These are phyloP conservation scores for Mnemiopsis leidyi DNA, from an alignment of 37 sponge, comb jelly and placozoan species.

Conservation along the genomic window DNA sequence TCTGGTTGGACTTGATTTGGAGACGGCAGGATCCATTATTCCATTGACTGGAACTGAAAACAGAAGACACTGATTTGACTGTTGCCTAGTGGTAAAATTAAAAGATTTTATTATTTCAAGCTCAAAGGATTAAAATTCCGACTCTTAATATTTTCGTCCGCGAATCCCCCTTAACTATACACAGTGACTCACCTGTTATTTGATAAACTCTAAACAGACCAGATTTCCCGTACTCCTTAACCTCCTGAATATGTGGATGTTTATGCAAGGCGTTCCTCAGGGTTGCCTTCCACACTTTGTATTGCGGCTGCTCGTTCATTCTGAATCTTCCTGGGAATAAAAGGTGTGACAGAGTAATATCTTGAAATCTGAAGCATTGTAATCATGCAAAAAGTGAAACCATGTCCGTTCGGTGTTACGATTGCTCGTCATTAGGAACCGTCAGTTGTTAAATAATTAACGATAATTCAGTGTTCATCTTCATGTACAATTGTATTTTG, in stretches of 20 bases:
- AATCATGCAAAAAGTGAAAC: neutral
- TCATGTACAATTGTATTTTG: too few relatives aligned
- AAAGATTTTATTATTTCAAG: too few relatives aligned
- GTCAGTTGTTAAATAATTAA: too few relatives aligned
- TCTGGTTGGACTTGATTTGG: neutral
- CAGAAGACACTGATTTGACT: too few relatives aligned
- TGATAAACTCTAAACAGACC: slow-evolving; percentile 2
- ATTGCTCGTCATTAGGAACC: too few relatives aligned
- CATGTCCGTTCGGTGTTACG: neutral
- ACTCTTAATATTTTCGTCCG: too few relatives aligned
- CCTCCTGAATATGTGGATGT: slow-evolving; percentile 47
- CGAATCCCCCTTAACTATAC: too few relatives aligned
- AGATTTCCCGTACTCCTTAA: neutral
- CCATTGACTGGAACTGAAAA: neutral
- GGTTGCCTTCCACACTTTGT: slow-evolving; percentile 55
- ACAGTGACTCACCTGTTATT: slow-evolving; percentile 10
- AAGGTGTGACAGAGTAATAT: neutral
- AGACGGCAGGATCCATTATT: neutral
- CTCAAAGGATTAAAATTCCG: too few relatives aligned
- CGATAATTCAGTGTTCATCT: too few relatives aligned
- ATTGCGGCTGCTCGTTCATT: neutral
- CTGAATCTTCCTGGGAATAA: neutral
- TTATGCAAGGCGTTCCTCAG: slow-evolving; percentile 48
- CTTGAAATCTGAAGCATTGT: neutral
- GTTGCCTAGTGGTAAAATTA: too few relatives aligned